Evolutionary conservation across 2,888 invertebrate genomes (phyloP).

Genomic region (Nematopogon swammerdamellus): DNA sequence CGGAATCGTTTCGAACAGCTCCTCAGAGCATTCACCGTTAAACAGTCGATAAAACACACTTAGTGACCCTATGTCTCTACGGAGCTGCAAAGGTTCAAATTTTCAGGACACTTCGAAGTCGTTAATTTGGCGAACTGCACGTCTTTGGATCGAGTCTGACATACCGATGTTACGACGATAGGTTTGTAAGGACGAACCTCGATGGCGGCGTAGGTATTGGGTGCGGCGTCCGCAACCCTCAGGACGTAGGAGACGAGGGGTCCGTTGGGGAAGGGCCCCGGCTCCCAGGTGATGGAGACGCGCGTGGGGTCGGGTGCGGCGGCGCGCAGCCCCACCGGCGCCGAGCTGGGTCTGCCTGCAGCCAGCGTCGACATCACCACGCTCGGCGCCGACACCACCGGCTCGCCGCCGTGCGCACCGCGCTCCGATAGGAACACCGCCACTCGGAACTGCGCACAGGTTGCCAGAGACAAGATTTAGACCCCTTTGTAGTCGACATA

Average conservation of each 20-base stretch:
- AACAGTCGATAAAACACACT: too few relatives aligned
- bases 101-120: too few relatives aligned
- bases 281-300: slow-evolving; percentile 85
- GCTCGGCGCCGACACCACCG: slow-evolving; percentile 71
- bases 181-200: slow-evolving; percentile 65
- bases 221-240: slow-evolving; percentile 58
- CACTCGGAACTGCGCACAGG: slow-evolving; percentile 75
- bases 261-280: slow-evolving; percentile 83
- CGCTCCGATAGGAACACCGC: slow-evolving; percentile 73
- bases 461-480: slow-evolving; percentile 14
- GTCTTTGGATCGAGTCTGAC: too few relatives aligned
- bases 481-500: too few relatives aligned
- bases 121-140: too few relatives aligned
- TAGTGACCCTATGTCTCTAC: too few relatives aligned
- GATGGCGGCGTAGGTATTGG: slow-evolving; percentile 58
- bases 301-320: slow-evolving; percentile 78
- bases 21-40: too few relatives aligned
- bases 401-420: slow-evolving; percentile 63
- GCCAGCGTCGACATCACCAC: slow-evolving; percentile 73
- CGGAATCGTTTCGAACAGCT: too few relatives aligned
- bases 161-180: too few relatives aligned
- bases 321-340: slow-evolving; percentile 71
- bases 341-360: slow-evolving; percentile 71
- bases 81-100: too few relatives aligned
- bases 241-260: slow-evolving; percentile 84